These are phyloP conservation scores for Orthosia gothica DNA, from an alignment of 2,888 invertebrate species.

Conservation along the genomic window DNA sequence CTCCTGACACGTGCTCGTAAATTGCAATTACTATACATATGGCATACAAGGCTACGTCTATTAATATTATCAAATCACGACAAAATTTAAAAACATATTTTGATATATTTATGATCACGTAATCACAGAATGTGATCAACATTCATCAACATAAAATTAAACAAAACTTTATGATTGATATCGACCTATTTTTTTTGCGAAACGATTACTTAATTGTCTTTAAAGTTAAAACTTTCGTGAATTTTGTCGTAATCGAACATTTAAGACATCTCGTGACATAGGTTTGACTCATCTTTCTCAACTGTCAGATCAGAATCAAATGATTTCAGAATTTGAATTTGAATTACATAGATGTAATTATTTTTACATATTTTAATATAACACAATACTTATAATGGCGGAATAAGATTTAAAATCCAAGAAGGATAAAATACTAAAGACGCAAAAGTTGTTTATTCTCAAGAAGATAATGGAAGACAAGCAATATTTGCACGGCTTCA, in stretches of 20 bases:
- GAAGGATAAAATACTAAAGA: slow-evolving; percentile 9
- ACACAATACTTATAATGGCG: background rate
- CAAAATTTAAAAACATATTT: slow-evolving; percentile 46
- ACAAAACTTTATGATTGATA: slow-evolving; percentile 33
- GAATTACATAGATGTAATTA: background rate
- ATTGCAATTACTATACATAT: background rate
- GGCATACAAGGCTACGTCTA: slow-evolving; percentile 12
- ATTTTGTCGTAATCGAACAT: slow-evolving; percentile 52
- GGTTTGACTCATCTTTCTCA: slow-evolving; percentile 42
- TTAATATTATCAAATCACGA: slow-evolving; percentile 43
- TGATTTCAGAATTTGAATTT: slow-evolving; percentile 34
- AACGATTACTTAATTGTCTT: slow-evolving; percentile 27
- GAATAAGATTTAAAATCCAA: slow-evolving; percentile 1
- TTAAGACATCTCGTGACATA: slow-evolving; percentile 31
- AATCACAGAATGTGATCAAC: slow-evolving; percentile 14
- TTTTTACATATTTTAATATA: background rate
- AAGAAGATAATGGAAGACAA: background rate
- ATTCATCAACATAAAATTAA: slow-evolving; percentile 25
- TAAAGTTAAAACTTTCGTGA: slow-evolving; percentile 29
- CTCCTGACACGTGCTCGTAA: background rate
- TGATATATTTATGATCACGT: slow-evolving; percentile 1
- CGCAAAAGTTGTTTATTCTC: background rate
- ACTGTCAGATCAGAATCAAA: slow-evolving; percentile 79
- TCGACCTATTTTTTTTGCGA: slow-evolving; percentile 31
- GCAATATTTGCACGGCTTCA: slow-evolving; percentile 17